Conservation (phyloP, 2,797 vertebrate genomes). For the Gymnoscopelus microlampas region DNA sequence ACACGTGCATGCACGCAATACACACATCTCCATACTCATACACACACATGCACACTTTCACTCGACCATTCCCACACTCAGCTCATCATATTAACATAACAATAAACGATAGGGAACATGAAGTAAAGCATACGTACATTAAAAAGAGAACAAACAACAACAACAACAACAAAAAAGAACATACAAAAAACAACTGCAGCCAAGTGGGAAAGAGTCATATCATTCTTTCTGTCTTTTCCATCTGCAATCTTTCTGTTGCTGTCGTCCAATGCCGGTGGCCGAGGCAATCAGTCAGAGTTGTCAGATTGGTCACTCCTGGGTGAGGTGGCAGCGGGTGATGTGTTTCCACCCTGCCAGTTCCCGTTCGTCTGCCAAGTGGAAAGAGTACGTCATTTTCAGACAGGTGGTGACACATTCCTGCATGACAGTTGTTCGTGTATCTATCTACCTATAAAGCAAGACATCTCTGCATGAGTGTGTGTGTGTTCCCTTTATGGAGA, state of each 20-base stretch:
- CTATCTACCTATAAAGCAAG: too few species aligned
- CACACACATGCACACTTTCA: conserved; percentile 39
- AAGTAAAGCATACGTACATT: conserved; percentile 51
- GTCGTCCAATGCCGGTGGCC: conserved; percentile 44
- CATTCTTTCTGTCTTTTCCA: conserved; percentile 73
- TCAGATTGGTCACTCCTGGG: conserved; percentile 90
- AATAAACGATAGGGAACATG: conserved; percentile 53
- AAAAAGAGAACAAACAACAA: conserved; percentile 58
- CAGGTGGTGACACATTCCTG: too few species aligned
- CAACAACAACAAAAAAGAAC: not conserved
- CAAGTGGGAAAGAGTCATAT: conserved; percentile 73
- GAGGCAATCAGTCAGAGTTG: conserved; percentile 87
- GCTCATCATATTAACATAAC: conserved; percentile 50
- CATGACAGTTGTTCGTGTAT: too few species aligned
- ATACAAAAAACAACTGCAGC: conserved; percentile 71
- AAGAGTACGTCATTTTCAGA: not conserved
- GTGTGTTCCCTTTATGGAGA: too few species aligned
- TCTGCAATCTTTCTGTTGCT: conserved; percentile 57
- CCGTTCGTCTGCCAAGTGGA: conserved; percentile 84
- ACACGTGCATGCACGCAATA: conserved; percentile 61
- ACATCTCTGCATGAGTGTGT: too few species aligned
- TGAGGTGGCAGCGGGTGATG: conserved; percentile 87
- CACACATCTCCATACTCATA: conserved; percentile 41
- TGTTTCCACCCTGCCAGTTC: conserved; percentile 87
- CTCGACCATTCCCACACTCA: conserved; percentile 57